Evolutionary conservation across 1,140 invertebrate species (phyloP).

Genomic region (Trichoplusia ni): DNA sequence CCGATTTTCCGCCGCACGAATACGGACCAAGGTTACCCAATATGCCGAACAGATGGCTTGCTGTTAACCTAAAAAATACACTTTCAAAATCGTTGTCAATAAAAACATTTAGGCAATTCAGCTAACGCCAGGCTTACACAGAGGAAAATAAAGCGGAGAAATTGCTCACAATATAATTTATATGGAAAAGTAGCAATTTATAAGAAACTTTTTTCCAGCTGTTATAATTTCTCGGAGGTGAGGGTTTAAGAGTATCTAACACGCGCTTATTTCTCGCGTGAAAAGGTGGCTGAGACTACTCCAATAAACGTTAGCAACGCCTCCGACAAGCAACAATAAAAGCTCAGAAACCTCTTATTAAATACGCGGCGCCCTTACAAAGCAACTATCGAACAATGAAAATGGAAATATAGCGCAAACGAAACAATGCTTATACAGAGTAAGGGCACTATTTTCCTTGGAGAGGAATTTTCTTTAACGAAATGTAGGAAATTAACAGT

Average conservation of each 20-base stretch:
- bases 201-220: neutral
- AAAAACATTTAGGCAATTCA: conserved; percentile 19
- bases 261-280: conserved; percentile 6
- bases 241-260: neutral
- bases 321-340: conserved; percentile 25
- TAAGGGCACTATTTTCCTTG: conserved; percentile 67
- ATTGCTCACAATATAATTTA: neutral
- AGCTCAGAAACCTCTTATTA: conserved; percentile 34
- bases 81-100: conserved; percentile 17
- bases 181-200: neutral
- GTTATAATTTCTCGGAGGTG: conserved; percentile 6
- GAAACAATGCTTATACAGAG: conserved; percentile 52
- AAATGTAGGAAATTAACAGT: conserved; percentile 76
- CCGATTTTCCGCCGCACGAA: conserved; percentile 40
- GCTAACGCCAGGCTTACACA: neutral
- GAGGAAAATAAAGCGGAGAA: neutral
- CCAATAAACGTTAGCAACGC: conserved; percentile 30
- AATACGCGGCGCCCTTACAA: conserved; percentile 37
- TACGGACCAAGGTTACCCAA: conserved; percentile 37
- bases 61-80: conserved; percentile 28
- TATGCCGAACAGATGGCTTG: conserved; percentile 22
- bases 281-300: conserved; percentile 18
- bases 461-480: conserved; percentile 68
- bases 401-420: conserved; percentile 50
- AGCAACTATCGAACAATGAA: conserved; percentile 56